Evolutionary conservation across 2,888 invertebrate species (phyloP), one percentile per base, ranked within the genome.

Genomic region (Melanophora roralis): DNA sequence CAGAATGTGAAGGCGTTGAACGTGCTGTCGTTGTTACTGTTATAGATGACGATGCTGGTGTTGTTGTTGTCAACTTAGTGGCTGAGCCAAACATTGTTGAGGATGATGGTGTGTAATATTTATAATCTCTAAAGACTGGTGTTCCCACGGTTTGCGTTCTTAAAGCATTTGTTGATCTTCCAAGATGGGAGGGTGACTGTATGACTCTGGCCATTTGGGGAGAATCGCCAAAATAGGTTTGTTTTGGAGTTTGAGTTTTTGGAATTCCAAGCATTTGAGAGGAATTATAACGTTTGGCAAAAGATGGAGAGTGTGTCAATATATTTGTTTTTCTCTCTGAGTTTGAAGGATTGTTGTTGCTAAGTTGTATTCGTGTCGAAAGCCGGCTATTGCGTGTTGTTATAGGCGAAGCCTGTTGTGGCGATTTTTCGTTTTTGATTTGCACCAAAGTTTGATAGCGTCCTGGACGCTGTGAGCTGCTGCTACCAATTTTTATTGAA

Each of bases 381-480:
- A 77, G 72, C 9, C 77, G 62, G 11, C 78, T 76, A 81, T 53
- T 59, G 32, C 57, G 40, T 7, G 16, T 16, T 21, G 69, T 57
- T 16, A 8, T 21, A 19, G 43, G 79, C 8, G 59, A 68, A 38
- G 16, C 45, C 32, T 21, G 82, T 45, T 23, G 75, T 6, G 8
- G 69, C n/a, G n/a, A n/a, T 57, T 38, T 78, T 7, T 87, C 86
- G 23, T 82, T 85, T 73, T 85, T 85, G 16, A 89, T 89, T 59
- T 89, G 88, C 45, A 89, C 88, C n/a, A 88, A 81, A 0, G 89
- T 89, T 47, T 89, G 88, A 75, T 86, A 89, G 11, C 88, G 87
- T 7, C 85, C 86, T 21, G 51, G 38, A 11, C 62, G 69, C 0
- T 9, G 64, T 19, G 57, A 14, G 7, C 32, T 75, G 12, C 12